Conservation (phyloP, 2,888 invertebrate genomes). For the Acheta domesticus region DNA sequence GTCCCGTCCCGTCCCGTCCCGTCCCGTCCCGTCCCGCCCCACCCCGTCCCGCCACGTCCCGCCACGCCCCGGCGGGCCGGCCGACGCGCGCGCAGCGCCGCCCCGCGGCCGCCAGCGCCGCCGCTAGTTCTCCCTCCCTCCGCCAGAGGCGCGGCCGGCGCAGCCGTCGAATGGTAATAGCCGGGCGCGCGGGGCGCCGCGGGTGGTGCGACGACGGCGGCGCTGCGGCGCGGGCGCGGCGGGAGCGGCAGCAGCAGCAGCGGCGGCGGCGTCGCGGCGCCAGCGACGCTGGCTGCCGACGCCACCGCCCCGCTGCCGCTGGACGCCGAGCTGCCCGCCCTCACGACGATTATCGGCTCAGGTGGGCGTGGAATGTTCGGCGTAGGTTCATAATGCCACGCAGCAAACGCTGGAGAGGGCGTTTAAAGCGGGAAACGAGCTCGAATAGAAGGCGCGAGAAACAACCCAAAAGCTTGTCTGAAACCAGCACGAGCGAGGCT, state of each 20-base stretch:
- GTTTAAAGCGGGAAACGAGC: too few species aligned
- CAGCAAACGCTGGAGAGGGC: too few species aligned
- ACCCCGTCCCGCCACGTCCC: not conserved
- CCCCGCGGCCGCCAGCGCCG: not conserved
- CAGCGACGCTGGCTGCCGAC: not conserved
- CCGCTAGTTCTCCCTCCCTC: not conserved
- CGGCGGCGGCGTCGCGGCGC: not conserved
- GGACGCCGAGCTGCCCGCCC: not conserved
- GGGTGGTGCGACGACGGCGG: not conserved
- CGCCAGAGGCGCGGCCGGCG: conserved; percentile 6
- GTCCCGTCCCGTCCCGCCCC: not conserved
- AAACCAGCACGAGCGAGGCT: too few species aligned
- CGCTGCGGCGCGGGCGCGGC: not conserved
- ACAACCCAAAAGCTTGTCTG: too few species aligned
- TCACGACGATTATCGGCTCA: too few species aligned
- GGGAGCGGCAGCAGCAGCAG: not conserved
- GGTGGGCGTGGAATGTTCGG: too few species aligned
- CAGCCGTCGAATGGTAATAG: not conserved
- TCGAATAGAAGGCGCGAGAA: too few species aligned
- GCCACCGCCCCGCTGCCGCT: not conserved
- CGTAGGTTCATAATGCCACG: too few species aligned
- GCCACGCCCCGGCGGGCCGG: not conserved
- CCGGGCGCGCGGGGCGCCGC: not conserved
- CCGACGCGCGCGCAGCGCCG: not conserved
- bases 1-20: not conserved